phyloP scores from a whole-genome alignment of 2,888 invertebrate genomes.

The Scelioninae gen. 1 region DNA sequence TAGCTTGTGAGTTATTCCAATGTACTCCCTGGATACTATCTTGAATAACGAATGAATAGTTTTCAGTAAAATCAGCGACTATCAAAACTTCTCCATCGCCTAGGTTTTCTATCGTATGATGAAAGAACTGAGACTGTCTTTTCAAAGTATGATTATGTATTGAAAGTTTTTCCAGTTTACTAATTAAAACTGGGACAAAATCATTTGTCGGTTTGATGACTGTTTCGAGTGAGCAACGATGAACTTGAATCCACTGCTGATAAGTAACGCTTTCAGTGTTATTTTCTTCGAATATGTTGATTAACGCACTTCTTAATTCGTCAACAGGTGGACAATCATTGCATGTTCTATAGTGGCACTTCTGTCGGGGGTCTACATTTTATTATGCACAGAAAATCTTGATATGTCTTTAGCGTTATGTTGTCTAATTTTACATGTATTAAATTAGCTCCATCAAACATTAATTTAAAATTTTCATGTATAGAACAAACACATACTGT shows the following conservation, averaged over 20 bases:
- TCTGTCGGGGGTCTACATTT: slow-evolving; percentile 15
- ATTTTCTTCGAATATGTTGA: slow-evolving; percentile 2
- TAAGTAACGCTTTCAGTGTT: slow-evolving; percentile 53
- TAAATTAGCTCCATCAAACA: slow-evolving; percentile 14
- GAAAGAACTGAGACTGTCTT: slow-evolving; percentile 58
- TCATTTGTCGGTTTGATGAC: slow-evolving; percentile 58
- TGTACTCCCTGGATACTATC: slow-evolving; percentile 54
- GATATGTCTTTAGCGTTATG: neutral
- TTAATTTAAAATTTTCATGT: slow-evolving; percentile 37
- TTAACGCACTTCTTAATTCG: neutral
- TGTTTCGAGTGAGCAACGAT: slow-evolving; percentile 66
- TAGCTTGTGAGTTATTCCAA: slow-evolving; percentile 67
- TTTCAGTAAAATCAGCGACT: slow-evolving; percentile 60
- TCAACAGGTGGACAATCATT: neutral
- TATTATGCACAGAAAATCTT: slow-evolving; percentile 22
- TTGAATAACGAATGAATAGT: slow-evolving; percentile 59
- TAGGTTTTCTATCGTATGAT: neutral
- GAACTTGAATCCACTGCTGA: slow-evolving; percentile 68
- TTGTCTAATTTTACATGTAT: neutral
- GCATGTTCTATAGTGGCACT: slow-evolving; percentile 33
- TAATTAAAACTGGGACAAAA: slow-evolving; percentile 55
- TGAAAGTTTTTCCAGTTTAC: slow-evolving; percentile 53
- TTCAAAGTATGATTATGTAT: slow-evolving; percentile 59
- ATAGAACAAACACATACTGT: slow-evolving; percentile 26
- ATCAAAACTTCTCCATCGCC: neutral